Evolutionary conservation across 2,888 invertebrate species (phyloP), one percentile per base, ranked within the genome.

Genomic region (Pachliopta kotzebuea): DNA sequence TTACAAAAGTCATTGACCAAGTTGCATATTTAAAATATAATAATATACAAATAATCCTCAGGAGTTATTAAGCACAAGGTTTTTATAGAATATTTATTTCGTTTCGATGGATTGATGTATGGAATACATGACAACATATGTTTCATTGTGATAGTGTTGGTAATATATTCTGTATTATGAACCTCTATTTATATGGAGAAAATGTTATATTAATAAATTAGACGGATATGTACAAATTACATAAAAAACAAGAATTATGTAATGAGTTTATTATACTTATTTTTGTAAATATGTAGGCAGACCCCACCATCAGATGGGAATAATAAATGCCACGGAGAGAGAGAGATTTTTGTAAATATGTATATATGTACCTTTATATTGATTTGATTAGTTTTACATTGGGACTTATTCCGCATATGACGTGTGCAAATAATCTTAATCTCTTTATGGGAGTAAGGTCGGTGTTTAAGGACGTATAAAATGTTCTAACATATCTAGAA

Each of bases 1-100:
- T 73, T 74, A 72, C 72, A 68, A 73, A 73, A 72, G 70, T 71
- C 72, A 74, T 74, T 74, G 74, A 70, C 72, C 70, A 73, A 72
- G 68, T 69, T 73, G 71, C 69, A 70, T 74, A 70, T 69, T 64
- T 64, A 69, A 69, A 70, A 71, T 52, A 65, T 65, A 57, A 61
- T 68, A 68, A 70, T 68, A 71, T 69, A 68, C 65, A 63, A 60
- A 65, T 68, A 68, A 67, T 69, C 60, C 68, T 71, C 67, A 68
- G 67, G 53, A 56, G 60, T 70, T 67, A 71, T 70, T 69, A 66
- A 67, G 71, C 63, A 67, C 73, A 71, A 73, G 73, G 73, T 69
- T 69, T 60, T 67, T 59, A 68, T 69, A 66, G 58, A 62, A 62
- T 60, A 56, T 63, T 56, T 60, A 60, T 65, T 62, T 65, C 55